Percentiles rank a stretch among this genome's conserved stretches.
Conservation (phyloP, 1,140 invertebrate species). For the Drosophila punjabiensis region DNA sequence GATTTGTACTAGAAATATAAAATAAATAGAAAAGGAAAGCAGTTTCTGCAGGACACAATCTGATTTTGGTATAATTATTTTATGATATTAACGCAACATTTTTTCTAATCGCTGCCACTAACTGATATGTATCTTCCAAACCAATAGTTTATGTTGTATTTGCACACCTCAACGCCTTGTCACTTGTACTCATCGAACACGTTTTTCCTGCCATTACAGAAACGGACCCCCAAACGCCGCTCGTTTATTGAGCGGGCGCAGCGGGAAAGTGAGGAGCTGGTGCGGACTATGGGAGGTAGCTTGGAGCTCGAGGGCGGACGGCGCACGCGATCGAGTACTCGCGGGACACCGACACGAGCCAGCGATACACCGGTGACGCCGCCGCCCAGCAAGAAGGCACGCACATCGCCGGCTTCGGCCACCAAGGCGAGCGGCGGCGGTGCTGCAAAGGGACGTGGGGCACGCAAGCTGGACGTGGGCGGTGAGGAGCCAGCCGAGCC, state of each 20-base stretch:
- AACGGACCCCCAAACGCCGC: conserved; percentile 80
- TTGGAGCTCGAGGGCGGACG: conserved; percentile 77
- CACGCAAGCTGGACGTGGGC: conserved; percentile 74
- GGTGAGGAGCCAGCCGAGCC: conserved; percentile 38
- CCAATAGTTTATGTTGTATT: conserved; percentile 1
- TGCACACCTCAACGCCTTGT: not conserved
- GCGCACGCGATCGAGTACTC: conserved; percentile 78
- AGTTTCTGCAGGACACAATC: no score
- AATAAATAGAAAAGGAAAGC: no score
- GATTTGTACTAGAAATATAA: no score
- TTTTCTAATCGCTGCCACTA: not conserved
- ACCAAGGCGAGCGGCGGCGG: conserved; percentile 54
- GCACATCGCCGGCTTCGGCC: conserved; percentile 64
- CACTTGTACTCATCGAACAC: conserved; percentile 1
- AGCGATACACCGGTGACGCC: conserved; percentile 62
- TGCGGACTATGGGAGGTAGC: conserved; percentile 79
- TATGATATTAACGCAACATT: no score
- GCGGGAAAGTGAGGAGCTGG: conserved; percentile 79
- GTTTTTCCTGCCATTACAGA: conserved; percentile 46
- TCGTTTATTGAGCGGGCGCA: conserved; percentile 80
- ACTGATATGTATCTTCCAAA: not conserved
- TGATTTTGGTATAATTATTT: no score
- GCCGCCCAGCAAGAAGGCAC: conserved; percentile 81
- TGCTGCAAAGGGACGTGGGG: conserved; percentile 65
- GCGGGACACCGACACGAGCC: conserved; percentile 71